Evolutionary conservation across 2,888 invertebrate species (phyloP), one percentile per base, ranked within the genome.

Genomic region (Oligia latruncula): DNA sequence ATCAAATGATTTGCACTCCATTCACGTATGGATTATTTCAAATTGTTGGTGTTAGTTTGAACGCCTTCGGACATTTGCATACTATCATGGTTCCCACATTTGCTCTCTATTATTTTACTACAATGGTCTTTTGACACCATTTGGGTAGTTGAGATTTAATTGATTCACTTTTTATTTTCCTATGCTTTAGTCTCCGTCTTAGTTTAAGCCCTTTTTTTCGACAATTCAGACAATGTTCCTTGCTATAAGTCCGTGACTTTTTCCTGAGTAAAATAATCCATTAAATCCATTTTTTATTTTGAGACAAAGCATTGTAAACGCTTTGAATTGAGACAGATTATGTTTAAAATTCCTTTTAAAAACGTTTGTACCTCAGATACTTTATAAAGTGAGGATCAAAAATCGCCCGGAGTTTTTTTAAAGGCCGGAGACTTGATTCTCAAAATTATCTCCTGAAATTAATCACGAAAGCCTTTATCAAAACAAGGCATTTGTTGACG

Each of bases 401-500:
- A 71, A 23, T 40, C 8, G 20, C 13, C 4, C 15, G 2, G 2
- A 60, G 5, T 81, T 73, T 35, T 11, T 9, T 35, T 23, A 35
- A 3, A 65, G 58, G 11, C 58, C 11, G 4, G 11, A 4, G 43
- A 46, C n/a, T 66, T 49, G 13, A 49, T 13, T 49, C n/a, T 40
- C n/a, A 55, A 29, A 64, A 71, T 70, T 68, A 79, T 79, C 66
- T 46, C 23, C 49, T 62, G 58, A 62, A n/a, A 80, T 65, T 85
- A 55, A 74, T 78, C 62, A 66, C 15, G 11, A 58, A 82, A 67
- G 74, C 66, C 75, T 72, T 73, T 72, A 80, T 74, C 80, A 77
- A 76, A 87, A 85, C 78, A 77, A 80, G 78, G 71, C 78, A 77
- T 86, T 87, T 74, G 78, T 88, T 88, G 83, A 77, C 71, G 73